Conservation (phyloP, 2,113 vertebrate species). For the Cyprinodon variegatus region DNA sequence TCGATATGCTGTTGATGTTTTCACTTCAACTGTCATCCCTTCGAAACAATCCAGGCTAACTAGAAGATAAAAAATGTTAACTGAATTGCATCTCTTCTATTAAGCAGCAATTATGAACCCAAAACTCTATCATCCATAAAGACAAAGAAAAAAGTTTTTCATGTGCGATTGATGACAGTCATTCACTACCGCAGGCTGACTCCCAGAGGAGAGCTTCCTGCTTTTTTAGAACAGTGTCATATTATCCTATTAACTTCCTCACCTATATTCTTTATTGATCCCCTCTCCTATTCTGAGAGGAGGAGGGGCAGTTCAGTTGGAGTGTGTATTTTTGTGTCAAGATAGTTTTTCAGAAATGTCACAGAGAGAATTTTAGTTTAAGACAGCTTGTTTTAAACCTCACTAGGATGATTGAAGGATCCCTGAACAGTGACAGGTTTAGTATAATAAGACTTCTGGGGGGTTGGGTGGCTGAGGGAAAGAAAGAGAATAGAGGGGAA, state of each 20-base stretch:
- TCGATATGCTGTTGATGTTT: constrained; percentile 26
- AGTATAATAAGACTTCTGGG: constrained; percentile 50
- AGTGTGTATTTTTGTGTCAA: constrained; percentile 10
- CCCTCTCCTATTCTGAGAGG: constrained; percentile 13
- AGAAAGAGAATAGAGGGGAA: constrained; percentile 27
- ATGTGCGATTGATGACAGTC: constrained; percentile 43
- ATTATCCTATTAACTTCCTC: constrained; percentile 51
- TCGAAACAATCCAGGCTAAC: constrained; percentile 35
- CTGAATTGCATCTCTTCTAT: constrained; percentile 23
- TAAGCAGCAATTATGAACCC: constrained; percentile 42
- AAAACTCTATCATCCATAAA: constrained; percentile 33
- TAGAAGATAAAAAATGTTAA: constrained; percentile 38
- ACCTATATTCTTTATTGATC: constrained; percentile 41
- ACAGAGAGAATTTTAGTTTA: constrained; percentile 38
- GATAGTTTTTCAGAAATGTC: constrained; percentile 36
- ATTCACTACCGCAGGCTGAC: constrained; percentile 27
- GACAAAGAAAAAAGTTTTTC: constrained; percentile 46
- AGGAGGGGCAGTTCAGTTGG: not conserved
- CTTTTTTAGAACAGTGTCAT: constrained; percentile 37
- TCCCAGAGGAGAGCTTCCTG: constrained; percentile 23
- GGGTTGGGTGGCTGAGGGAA: constrained; percentile 1
- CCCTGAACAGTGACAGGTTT: constrained; percentile 56
- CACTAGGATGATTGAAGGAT: constrained; percentile 55
- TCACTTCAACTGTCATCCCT: not conserved
- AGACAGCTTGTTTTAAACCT: constrained; percentile 40